Conservation (phyloP, 2,113 vertebrate species). For the Microcebus ravelobensis region DNA sequence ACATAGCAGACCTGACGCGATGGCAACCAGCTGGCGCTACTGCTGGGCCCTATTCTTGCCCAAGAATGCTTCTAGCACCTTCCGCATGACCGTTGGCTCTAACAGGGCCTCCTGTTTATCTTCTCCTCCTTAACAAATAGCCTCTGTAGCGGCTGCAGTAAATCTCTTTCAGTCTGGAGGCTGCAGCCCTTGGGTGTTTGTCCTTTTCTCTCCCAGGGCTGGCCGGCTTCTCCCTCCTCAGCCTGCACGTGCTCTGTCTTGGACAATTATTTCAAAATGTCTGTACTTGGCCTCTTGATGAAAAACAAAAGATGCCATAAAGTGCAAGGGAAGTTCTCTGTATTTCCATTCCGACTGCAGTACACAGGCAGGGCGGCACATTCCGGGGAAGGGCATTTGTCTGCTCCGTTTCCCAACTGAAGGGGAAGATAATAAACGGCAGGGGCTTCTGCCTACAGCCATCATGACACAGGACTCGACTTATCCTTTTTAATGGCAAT, state of each 20-base stretch:
- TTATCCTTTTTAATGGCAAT: conserved; percentile 64
- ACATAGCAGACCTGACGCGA: background rate
- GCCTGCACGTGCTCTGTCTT: background rate
- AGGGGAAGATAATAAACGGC: conserved; percentile 63
- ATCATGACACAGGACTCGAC: conserved; percentile 39
- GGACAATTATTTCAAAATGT: conserved; percentile 66
- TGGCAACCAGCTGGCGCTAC: background rate
- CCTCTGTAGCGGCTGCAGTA: conserved; percentile 68
- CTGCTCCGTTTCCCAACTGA: conserved; percentile 22
- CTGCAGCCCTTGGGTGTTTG: conserved; percentile 13
- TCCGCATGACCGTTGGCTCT: conserved; percentile 74
- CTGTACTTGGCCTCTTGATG: conserved; percentile 40
- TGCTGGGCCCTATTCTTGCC: conserved; percentile 31
- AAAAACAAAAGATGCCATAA: conserved; percentile 62
- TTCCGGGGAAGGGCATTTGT: background rate
- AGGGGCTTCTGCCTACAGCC: conserved; percentile 60
- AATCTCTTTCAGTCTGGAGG: conserved; percentile 67
- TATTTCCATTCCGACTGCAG: conserved; percentile 18
- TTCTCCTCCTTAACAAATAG: conserved; percentile 72
- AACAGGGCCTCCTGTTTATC: conserved; percentile 78
- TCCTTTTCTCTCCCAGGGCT: conserved; percentile 47
- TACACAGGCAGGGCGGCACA: background rate
- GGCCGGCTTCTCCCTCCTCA: conserved; percentile 53
- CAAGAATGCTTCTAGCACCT: conserved; percentile 81
- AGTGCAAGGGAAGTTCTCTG: conserved; percentile 43